phyloP scores from a whole-genome alignment of 2,113 vertebrate genomes.

The Urocolius indicus region DNA sequence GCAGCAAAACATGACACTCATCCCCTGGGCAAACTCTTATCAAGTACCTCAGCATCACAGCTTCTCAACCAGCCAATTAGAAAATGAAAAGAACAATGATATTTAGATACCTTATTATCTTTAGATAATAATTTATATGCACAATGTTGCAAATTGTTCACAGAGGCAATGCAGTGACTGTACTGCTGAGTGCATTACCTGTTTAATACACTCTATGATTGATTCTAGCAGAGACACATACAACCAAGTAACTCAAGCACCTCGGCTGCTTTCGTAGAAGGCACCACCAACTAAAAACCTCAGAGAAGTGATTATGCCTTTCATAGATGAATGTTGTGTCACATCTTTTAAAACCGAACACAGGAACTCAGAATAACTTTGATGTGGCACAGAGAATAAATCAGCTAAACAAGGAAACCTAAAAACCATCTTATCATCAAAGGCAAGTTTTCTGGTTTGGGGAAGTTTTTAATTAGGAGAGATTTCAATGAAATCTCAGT shows the following conservation, averaged over 20 bases:
- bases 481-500: background rate
- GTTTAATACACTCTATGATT: background rate
- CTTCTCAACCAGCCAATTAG: background rate
- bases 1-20: background rate
- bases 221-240: background rate
- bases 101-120: background rate
- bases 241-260: background rate
- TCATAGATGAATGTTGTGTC: background rate
- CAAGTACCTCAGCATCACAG: background rate
- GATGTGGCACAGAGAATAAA: background rate
- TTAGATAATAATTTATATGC: background rate
- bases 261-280: no score
- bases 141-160: background rate
- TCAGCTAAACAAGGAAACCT: background rate
- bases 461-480: background rate
- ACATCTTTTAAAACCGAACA: background rate
- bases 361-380: background rate
- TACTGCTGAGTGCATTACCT: background rate
- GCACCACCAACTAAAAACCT: background rate
- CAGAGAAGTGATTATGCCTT: background rate
- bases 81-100: background rate
- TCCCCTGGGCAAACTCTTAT: background rate
- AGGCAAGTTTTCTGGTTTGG: background rate
- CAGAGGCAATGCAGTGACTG: background rate
- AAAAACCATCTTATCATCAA: background rate